Base-by-base conservation (phyloP, 2,888 invertebrate genomes). In the Atrina japonica region DNA sequence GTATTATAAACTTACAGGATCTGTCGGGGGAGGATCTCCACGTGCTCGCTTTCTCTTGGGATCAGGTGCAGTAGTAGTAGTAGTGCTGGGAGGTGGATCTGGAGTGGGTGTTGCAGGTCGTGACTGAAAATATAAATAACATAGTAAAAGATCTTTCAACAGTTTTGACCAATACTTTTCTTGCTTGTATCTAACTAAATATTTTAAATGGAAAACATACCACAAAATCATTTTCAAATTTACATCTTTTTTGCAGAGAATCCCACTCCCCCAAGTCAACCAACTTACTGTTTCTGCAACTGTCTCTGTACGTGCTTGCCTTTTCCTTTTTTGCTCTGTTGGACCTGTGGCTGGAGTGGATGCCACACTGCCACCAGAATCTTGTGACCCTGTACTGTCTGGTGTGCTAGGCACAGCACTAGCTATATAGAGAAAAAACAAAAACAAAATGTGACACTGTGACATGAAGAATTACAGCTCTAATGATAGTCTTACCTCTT, bases 11-110 rank as follows among this genome's bases (percentile, higher is more conserved):
- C 77, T 70, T 66, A 80, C 80, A 18, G 80, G 65, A 60, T 80
- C 80, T 23, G 78, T 73, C 9, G 77, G 70, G 9, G 76, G 30
- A n/a, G 43, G 53, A 56, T 75, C 78, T 43, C 67, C 65, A 58
- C 80, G 66, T 7, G 71, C 66, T 27, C 81, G 66, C 61, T 82
- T 82, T 30, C 77, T 67, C 60, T 78, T 78, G 9, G 77, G 73
- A 50, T 82, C 82, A 16, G 68, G 18, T 16, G 74, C 52, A 16
- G 67, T 52, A 52, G 76, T 53, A 35, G 76, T 50, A 16, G 72
- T 56, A 18, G 76, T 35, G 25, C 69, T 64, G 27, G 75, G 40
- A 43, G 73, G 29, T 59, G 76, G 25, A 6, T 70, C 59, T 18
- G 65, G 29, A 27, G 58, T 18, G 27, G 58, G 29, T 6, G 40